phyloP scores from a whole-genome alignment of 2,888 invertebrate species.

The Sarcophaga caerulescens region DNA sequence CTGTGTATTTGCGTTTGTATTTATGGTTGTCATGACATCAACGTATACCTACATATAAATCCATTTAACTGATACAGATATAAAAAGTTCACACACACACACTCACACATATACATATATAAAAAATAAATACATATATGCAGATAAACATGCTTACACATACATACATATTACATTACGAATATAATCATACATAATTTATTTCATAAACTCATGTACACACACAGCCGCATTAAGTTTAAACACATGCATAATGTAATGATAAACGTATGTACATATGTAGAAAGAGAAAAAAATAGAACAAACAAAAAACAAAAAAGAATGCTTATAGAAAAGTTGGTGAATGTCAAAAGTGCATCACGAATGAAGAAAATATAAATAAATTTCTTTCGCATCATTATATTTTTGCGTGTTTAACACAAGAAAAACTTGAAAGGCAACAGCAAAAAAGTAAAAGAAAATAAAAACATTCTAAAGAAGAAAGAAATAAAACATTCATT shows the following conservation, averaged over 20 bases:
- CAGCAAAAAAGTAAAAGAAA: too few species aligned
- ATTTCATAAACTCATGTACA: neutral
- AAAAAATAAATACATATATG: neutral
- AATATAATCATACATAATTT: slow-evolving; percentile 20
- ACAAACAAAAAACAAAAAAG: neutral
- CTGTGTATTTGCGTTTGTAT: slow-evolving; percentile 8
- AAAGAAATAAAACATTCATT: slow-evolving; percentile 7
- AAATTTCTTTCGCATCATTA: slow-evolving; percentile 62
- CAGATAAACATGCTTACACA: neutral
- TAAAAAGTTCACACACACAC: neutral
- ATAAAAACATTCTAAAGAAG: too few species aligned
- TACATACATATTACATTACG: neutral
- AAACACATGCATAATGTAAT: slow-evolving; percentile 4
- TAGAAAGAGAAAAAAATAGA: neutral
- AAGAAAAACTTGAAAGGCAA: neutral
- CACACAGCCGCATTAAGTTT: slow-evolving; percentile 18
- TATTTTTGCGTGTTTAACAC: slow-evolving; percentile 56
- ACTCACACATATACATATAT: neutral
- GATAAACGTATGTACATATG: neutral
- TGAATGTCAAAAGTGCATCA: slow-evolving; percentile 66
- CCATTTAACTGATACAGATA: slow-evolving; percentile 42
- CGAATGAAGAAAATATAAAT: slow-evolving; percentile 43
- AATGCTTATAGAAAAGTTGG: neutral
- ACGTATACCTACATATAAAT: slow-evolving; percentile 19
- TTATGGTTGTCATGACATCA: slow-evolving; percentile 62